Conservation (phyloP, 2,113 vertebrate genomes). For the Emydura subglobosa region DNA sequence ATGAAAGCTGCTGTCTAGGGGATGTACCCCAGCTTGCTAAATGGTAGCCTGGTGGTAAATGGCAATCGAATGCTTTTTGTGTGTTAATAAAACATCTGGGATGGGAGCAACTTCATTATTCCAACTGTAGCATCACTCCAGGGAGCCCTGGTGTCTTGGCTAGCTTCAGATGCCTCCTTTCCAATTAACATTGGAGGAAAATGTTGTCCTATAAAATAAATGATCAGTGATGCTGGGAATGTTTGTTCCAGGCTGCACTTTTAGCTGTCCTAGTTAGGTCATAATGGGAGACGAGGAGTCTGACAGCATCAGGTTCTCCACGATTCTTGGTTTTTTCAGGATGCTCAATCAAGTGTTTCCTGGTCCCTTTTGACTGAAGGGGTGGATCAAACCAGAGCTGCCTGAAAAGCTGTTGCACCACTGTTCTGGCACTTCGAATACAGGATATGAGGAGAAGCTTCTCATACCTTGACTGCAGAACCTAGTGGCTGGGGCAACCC, state of each 20-base stretch:
- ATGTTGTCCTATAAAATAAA: neutral
- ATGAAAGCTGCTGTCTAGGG: neutral
- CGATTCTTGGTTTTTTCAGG: neutral
- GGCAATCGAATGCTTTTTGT: neutral
- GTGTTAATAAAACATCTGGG: neutral
- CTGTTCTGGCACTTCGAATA: neutral
- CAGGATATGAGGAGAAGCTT: neutral
- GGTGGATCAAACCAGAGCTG: neutral
- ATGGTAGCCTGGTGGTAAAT: neutral
- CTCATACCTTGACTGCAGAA: neutral
- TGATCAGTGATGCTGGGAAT: conserved; percentile 17
- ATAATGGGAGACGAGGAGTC: neutral
- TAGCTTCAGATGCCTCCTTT: neutral
- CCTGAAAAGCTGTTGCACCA: conserved; percentile 2
- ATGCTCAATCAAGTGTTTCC: neutral
- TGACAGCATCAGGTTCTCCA: neutral
- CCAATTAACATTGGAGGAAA: conserved; percentile 41
- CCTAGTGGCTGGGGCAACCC: neutral
- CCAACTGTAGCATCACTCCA: conserved; percentile 12
- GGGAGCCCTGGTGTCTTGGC: conserved; percentile 19
- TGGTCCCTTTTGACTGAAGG: neutral
- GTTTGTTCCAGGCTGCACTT: conserved; percentile 26
- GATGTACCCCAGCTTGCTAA: neutral
- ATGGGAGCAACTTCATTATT: neutral
- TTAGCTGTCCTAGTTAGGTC: neutral